Percentiles rank a stretch among this genome's conserved stretches.
Evolutionary conservation across 2,113 vertebrate species (phyloP).

Genomic region (Chloebia gouldiae): DNA sequence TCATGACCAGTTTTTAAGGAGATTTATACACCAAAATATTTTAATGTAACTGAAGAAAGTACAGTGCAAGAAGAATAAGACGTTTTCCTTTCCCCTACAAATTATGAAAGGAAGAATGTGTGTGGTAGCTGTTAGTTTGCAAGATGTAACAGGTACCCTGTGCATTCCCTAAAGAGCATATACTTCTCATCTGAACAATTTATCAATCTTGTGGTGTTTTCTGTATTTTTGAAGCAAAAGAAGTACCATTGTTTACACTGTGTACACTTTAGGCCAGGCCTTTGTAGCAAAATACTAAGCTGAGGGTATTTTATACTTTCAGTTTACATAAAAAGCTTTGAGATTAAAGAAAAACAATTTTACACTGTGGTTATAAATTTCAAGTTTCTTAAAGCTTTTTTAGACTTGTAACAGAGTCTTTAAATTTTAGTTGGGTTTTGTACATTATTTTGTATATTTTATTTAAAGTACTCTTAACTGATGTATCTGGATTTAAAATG

Average conservation of each 20-base stretch:
- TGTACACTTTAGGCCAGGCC: slow-evolving; percentile 81
- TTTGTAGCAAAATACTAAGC: slow-evolving; percentile 79
- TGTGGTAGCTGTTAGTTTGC: slow-evolving; percentile 55
- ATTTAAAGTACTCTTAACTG: slow-evolving; percentile 79
- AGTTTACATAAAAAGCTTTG: slow-evolving; percentile 80
- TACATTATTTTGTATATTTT: slow-evolving; percentile 85
- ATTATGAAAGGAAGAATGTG: slow-evolving; percentile 40
- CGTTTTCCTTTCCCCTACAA: not conserved
- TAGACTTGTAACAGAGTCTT: slow-evolving; percentile 83
- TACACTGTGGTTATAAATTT: slow-evolving; percentile 83
- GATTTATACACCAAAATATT: slow-evolving; percentile 59
- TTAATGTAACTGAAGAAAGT: slow-evolving; percentile 53
- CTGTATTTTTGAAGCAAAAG: slow-evolving; percentile 78
- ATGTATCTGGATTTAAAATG: slow-evolving; percentile 76
- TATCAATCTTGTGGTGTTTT: slow-evolving; percentile 75
- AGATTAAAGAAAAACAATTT: slow-evolving; percentile 80
- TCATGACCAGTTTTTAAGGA: slow-evolving; percentile 1
- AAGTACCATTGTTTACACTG: slow-evolving; percentile 79
- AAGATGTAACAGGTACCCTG: slow-evolving; percentile 54
- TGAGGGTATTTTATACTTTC: slow-evolving; percentile 81
- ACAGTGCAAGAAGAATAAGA: slow-evolving; percentile 26
- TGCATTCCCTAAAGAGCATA: slow-evolving; percentile 55
- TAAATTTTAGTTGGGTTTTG: slow-evolving; percentile 82
- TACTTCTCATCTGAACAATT: slow-evolving; percentile 68
- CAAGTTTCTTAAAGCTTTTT: slow-evolving; percentile 84